A percentile compares a stretch with the other conserved stretches of the same genome.
Conservation (phyloP, 2,797 vertebrate genomes). For the Helostoma temminkii region DNA sequence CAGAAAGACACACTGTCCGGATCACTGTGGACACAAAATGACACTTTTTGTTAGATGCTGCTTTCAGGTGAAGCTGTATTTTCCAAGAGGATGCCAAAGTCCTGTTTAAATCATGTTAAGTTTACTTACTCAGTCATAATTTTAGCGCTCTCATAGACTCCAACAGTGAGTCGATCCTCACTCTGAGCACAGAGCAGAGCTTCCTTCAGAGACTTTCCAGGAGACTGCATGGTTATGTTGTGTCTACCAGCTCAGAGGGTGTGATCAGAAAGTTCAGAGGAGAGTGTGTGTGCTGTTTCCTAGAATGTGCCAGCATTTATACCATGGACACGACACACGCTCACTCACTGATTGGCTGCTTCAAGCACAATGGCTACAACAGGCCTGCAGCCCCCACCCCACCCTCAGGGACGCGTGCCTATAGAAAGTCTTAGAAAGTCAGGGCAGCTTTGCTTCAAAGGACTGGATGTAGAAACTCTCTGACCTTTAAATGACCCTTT, state of each 20-base stretch:
- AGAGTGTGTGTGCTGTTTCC: slow-evolving; percentile 43
- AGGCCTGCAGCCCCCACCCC: slow-evolving; percentile 39
- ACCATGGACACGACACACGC: slow-evolving; percentile 72
- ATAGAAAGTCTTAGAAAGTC: slow-evolving; percentile 70
- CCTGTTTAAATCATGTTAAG: background rate
- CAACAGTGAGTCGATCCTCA: slow-evolving; percentile 90
- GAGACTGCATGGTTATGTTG: slow-evolving; percentile 84
- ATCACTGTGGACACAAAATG: slow-evolving; percentile 80
- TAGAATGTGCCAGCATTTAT: slow-evolving; percentile 70
- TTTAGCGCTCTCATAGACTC: slow-evolving; percentile 95
- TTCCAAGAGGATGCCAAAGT: background rate
- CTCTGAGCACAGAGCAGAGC: slow-evolving; percentile 87
- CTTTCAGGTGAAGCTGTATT: background rate
- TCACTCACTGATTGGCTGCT: slow-evolving; percentile 77
- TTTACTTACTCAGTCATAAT: slow-evolving; percentile 94
- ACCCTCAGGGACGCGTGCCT: slow-evolving; percentile 78
- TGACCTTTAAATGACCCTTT: slow-evolving; percentile 61
- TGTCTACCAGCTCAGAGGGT: slow-evolving; percentile 9
- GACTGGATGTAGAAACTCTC: slow-evolving; percentile 66
- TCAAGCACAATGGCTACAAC: slow-evolving; percentile 67
- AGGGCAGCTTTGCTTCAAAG: slow-evolving; percentile 60
- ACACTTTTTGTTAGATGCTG: slow-evolving; percentile 67
- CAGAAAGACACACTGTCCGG: slow-evolving; percentile 93
- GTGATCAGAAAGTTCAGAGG: slow-evolving; percentile 28
- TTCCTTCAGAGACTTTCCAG: slow-evolving; percentile 89